These are phyloP conservation scores for Trichacis sp. DNA, from an alignment of 2,888 invertebrate species.

Conservation along the genomic window DNA sequence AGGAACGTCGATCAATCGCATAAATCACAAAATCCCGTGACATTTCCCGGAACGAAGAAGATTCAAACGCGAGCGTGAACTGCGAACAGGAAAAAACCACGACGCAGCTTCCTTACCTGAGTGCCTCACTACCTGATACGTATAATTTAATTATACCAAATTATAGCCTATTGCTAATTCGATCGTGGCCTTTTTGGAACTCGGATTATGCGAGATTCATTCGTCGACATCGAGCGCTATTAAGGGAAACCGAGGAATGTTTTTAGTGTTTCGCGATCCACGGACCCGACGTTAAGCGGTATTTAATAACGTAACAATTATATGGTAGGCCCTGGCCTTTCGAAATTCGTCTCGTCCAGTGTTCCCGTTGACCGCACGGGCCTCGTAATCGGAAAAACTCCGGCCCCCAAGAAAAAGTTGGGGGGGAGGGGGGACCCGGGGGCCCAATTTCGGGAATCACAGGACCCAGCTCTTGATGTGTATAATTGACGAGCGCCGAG, in stretches of 20 bases:
- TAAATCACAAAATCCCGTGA: constrained; percentile 40
- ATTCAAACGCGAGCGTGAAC: constrained; percentile 20
- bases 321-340: constrained; percentile 61
- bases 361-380: constrained; percentile 25
- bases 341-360: constrained; percentile 43
- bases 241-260: constrained; percentile 52
- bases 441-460: constrained; percentile 56
- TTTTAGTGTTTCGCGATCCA: constrained; percentile 35
- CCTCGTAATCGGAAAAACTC: constrained; percentile 51
- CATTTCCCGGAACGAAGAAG: constrained; percentile 34
- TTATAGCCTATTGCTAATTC: constrained; percentile 36
- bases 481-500: constrained; percentile 51
- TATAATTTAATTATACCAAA: constrained; percentile 45
- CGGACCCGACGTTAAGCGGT: constrained; percentile 56
- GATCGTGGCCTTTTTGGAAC: constrained; percentile 33
- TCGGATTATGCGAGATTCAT: constrained; percentile 27
- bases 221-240: constrained; percentile 45
- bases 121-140: constrained; percentile 28
- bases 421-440: constrained; percentile 25
- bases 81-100: constrained; percentile 27
- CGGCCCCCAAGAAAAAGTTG: constrained; percentile 36
- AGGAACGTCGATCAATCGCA: constrained; percentile 7
- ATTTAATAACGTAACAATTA: constrained; percentile 69
- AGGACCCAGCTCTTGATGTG: constrained; percentile 45
- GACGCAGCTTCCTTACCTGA: constrained; percentile 36